Conservation (phyloP, 2,888 invertebrate species). For the Adelognathus sp. region DNA sequence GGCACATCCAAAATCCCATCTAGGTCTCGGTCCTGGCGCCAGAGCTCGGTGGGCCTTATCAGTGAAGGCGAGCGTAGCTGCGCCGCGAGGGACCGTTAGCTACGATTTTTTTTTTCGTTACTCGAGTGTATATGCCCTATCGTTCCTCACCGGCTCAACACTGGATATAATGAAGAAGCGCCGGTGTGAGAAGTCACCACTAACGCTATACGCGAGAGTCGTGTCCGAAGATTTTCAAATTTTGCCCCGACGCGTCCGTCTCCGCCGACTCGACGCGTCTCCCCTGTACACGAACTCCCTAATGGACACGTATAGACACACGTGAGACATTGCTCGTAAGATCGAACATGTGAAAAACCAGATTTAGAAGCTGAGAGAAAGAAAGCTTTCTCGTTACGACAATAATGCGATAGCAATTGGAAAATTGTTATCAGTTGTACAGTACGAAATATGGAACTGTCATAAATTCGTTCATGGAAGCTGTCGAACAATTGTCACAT, state of each 20-base stretch:
- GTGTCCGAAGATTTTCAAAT: constrained; percentile 28
- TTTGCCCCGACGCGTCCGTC: constrained; percentile 12
- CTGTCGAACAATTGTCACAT: too few relatives aligned
- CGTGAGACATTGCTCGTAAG: constrained; percentile 4
- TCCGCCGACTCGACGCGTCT: background rate
- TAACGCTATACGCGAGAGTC: constrained; percentile 12
- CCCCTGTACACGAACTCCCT: constrained; percentile 7
- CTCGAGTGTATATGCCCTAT: constrained; percentile 29
- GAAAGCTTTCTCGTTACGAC: too few relatives aligned
- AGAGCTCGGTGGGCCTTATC: constrained; percentile 52
- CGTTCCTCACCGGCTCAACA: constrained; percentile 29
- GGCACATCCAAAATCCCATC: constrained; percentile 48
- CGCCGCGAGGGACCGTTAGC: constrained; percentile 36
- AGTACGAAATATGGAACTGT: too few relatives aligned
- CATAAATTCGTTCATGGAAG: too few relatives aligned
- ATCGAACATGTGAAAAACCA: background rate
- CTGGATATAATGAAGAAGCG: constrained; percentile 32
- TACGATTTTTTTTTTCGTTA: constrained; percentile 18
- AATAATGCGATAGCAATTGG: background rate
- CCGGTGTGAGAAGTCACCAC: background rate
- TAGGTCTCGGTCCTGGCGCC: constrained; percentile 51
- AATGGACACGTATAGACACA: constrained; percentile 35
- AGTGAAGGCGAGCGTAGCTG: constrained; percentile 28
- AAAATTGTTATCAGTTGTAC: too few relatives aligned
- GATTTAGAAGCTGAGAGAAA: too few relatives aligned